Percentiles rank a stretch among this genome's conserved stretches.
Evolutionary conservation across 2,797 vertebrate genomes (phyloP).

Genomic region (Loriculus beryllinus): DNA sequence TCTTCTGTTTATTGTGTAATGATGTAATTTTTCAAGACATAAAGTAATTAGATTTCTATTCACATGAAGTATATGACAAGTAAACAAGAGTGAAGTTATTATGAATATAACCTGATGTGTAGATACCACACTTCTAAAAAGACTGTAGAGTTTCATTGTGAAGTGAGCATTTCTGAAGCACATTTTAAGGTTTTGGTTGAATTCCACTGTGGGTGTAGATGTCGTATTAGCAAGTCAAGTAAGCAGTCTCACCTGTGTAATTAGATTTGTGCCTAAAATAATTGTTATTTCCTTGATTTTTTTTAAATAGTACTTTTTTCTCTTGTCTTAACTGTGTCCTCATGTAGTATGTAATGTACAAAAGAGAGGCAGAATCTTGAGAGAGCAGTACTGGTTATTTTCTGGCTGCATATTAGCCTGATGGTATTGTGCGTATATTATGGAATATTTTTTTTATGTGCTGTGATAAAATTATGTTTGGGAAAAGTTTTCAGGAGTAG

Average conservation of each 20-base stretch:
- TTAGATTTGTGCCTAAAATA: constrained; percentile 25
- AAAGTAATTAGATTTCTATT: constrained; percentile 72
- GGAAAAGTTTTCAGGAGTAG: neutral
- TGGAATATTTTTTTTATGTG: neutral
- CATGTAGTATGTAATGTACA: neutral
- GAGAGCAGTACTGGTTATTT: neutral
- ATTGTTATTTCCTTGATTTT: neutral
- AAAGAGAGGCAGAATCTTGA: neutral
- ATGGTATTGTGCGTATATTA: neutral
- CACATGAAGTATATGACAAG: constrained; percentile 37
- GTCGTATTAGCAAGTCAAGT: neutral
- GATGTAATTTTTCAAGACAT: constrained; percentile 66
- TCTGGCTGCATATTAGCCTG: neutral
- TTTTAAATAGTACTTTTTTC: neutral
- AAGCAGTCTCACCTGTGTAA: neutral
- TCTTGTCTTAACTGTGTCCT: neutral
- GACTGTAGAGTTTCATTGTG: neutral
- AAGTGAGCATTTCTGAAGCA: constrained; percentile 19
- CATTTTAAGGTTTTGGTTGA: neutral
- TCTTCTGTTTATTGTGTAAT: constrained; percentile 62
- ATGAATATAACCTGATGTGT: constrained; percentile 37
- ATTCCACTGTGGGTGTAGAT: neutral
- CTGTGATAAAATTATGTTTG: neutral
- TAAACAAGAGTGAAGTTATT: constrained; percentile 50
- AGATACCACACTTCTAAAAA: constrained; percentile 58